Percentiles rank a stretch among this genome's conserved stretches.
These are phyloP conservation scores for Vireo altiloquus DNA, from an alignment of 2,113 vertebrate genomes.

Conservation along the genomic window DNA sequence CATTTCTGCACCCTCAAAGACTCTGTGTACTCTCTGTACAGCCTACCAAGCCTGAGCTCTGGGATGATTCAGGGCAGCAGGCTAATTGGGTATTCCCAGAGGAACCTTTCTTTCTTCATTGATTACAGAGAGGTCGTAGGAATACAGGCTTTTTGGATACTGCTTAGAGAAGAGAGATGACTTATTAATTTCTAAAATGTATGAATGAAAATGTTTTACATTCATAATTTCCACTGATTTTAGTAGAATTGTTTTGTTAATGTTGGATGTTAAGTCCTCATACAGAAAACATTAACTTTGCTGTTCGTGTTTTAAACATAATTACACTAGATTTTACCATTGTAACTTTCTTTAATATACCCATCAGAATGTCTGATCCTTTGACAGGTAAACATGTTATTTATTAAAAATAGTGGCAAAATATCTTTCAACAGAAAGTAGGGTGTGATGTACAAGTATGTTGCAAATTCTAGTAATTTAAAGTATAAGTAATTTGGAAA, in stretches of 20 bases:
- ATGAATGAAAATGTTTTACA: background rate
- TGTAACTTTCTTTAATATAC: background rate
- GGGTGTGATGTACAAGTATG: background rate
- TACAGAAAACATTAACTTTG: background rate
- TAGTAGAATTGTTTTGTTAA: background rate
- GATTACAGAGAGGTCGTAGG: background rate
- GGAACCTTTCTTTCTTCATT: background rate
- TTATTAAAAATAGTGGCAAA: background rate
- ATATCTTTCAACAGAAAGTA: background rate
- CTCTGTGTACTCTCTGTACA: background rate
- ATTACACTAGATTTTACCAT: background rate
- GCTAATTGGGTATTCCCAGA: background rate
- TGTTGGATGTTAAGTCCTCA: background rate
- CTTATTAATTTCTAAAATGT: background rate
- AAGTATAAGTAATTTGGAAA: background rate
- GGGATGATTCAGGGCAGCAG: background rate
- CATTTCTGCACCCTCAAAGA: background rate
- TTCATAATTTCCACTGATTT: background rate
- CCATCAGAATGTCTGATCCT: background rate
- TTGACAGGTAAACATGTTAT: background rate
- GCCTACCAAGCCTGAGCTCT: background rate
- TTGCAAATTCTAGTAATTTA: background rate
- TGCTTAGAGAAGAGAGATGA: background rate
- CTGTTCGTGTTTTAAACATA: background rate
- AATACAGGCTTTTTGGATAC: background rate